These are phyloP conservation scores for Leptosomus discolor DNA, from an alignment of 2,113 vertebrate genomes.

Conservation along the genomic window DNA sequence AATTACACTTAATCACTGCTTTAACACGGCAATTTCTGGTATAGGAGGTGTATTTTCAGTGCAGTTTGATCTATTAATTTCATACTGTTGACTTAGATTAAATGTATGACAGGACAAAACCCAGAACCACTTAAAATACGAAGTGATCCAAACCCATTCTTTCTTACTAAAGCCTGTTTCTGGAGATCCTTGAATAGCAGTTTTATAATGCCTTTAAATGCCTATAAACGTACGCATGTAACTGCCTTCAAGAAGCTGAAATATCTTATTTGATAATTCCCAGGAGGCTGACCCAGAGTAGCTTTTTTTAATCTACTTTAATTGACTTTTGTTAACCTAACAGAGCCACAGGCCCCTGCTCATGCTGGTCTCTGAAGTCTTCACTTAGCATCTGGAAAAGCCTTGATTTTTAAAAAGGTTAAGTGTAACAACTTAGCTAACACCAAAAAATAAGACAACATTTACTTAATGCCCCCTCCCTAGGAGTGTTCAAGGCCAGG, in stretches of 20 bases:
- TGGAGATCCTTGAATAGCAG: neutral
- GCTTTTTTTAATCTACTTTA: neutral
- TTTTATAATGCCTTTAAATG: neutral
- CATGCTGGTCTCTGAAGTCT: neutral
- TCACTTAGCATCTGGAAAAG: neutral
- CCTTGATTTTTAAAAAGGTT: slow-evolving; percentile 40
- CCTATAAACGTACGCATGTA: neutral
- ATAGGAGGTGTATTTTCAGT: neutral
- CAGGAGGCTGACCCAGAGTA: neutral
- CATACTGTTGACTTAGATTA: neutral
- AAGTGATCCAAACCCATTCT: neutral
- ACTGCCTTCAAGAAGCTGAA: neutral
- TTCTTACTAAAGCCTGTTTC: neutral
- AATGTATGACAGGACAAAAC: neutral
- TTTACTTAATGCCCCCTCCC: neutral
- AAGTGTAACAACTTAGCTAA: slow-evolving; percentile 13
- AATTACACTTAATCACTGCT: neutral
- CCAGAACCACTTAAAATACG: neutral
- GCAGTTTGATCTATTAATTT: neutral
- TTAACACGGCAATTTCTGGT: neutral
- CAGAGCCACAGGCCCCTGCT: neutral
- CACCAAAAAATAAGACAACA: neutral
- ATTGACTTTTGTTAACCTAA: neutral
- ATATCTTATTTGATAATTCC: neutral
- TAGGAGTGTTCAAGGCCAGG: too few species aligned